Base-by-base conservation (phyloP, 2,888 invertebrate genomes). In the Amiota minor region DNA sequence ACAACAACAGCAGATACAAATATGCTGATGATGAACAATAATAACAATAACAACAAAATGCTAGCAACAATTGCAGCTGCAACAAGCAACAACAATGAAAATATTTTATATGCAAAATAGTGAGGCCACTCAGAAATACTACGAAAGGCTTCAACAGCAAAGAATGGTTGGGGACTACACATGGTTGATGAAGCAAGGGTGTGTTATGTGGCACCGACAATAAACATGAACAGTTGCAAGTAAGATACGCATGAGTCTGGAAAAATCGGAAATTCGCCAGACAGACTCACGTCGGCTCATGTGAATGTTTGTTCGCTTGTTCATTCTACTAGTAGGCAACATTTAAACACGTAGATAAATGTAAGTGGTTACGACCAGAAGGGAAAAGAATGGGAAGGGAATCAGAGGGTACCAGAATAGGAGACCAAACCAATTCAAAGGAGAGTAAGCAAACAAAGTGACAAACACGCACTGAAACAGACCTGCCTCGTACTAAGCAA, bases 21-120 rank as follows among this genome's bases (percentile, higher is more conserved):
- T 23, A 12, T 70, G 55, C 65, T 56, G 23, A 18, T 50, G 59
- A 46, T 4, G 49, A 14, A 47, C 3, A 14, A 55, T 64, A 50
- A 45, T 16, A 45, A 11, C 9, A 53, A 16, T 53, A 62, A 56
- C n/a, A 62, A 20, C 55, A 73, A 62, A 67, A 76, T 64, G 11
- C 55, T 72, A 67, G 61, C 70, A 67, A 65, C 72, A 70, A 72
- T 9, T 45, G 59, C 72, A 55, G 47, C 56, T 46, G 72, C 50
- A 55, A n/a, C 71, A 65, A 50, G n/a, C 73, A 67, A 72, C 73
- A 80, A 65, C 53, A 70, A 72, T 62, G 72, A 73, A 49, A 71
- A 47, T n/a, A 55, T 53, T 14, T 8, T 16, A 53, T 61, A 61
- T 67, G 68, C 16, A 61, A 67, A 72, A 68, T 50, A 59, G 49